phyloP scores from a whole-genome alignment of 23 tunicate species.

The Trididemnum miniatum region DNA sequence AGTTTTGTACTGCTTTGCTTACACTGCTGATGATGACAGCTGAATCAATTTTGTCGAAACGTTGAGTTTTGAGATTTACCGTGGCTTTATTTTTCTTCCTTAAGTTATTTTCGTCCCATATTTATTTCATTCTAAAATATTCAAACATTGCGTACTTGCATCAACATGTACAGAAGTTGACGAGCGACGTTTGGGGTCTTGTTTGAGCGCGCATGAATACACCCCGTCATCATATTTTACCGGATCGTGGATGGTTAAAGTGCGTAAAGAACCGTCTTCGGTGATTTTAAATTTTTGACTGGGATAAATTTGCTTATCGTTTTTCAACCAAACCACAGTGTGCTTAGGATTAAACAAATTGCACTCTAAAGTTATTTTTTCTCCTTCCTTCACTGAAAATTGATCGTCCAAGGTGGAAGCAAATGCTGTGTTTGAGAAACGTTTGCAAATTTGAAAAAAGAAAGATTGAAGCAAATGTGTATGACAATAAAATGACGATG shows the following conservation, averaged over 20 bases:
- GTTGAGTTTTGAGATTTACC: no score
- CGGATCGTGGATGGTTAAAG: slow-evolving; percentile 53
- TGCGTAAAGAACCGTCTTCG: slow-evolving; percentile 34
- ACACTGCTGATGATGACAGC: no score
- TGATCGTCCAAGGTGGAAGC: slow-evolving; percentile 35
- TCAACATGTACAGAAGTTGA: slow-evolving; percentile 53
- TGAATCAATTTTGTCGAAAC: no score
- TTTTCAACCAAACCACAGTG: slow-evolving; percentile 80
- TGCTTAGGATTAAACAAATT: slow-evolving; percentile 50
- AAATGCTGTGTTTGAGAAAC: slow-evolving; percentile 39
- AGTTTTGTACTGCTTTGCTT: no score
- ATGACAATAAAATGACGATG: no score
- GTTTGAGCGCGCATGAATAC: slow-evolving; percentile 79
- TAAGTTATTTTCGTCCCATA: no score
- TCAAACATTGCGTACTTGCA: slow-evolving; percentile 72
- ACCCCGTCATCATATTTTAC: slow-evolving; percentile 65
- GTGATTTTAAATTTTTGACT: slow-evolving; percentile 59
- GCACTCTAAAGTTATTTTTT: slow-evolving; percentile 56
- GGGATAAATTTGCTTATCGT: slow-evolving; percentile 62
- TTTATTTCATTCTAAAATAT: no score
- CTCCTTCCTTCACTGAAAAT: slow-evolving; percentile 51
- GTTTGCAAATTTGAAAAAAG: neutral
- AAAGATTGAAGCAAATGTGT: neutral
- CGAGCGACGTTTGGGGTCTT: slow-evolving; percentile 30
- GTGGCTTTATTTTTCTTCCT: no score